Evolutionary conservation across 1,140 invertebrate species (phyloP).

Genomic region (Orius insidiosus): DNA sequence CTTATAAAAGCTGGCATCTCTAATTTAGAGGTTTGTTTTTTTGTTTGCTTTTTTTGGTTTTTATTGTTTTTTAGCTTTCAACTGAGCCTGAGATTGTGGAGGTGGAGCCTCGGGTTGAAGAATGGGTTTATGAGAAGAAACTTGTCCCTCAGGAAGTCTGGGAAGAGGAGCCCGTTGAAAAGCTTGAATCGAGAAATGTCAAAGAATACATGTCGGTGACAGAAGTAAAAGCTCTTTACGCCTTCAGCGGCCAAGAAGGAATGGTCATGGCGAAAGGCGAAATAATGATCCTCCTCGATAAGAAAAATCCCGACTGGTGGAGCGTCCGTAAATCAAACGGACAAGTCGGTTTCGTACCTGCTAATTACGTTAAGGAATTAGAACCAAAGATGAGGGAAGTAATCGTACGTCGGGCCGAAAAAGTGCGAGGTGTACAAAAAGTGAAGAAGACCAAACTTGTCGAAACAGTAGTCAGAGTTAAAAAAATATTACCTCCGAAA

Average conservation of each 20-base stretch:
- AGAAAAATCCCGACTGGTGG: conserved; percentile 98
- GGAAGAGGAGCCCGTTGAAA: conserved; percentile 77
- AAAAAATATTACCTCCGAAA: conserved; percentile 27
- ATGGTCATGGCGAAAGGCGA: conserved; percentile 85
- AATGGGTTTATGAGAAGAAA: conserved; percentile 56
- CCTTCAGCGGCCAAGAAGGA: conserved; percentile 75
- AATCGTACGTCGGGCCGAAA: conserved; percentile 64
- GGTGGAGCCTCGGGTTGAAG: conserved; percentile 41
- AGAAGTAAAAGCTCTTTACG: conserved; percentile 76
- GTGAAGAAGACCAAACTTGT: conserved; percentile 82
- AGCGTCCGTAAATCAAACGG: conserved; percentile 81
- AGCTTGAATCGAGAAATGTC: conserved; percentile 64
- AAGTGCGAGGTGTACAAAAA: conserved; percentile 60
- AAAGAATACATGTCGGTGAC: conserved; percentile 73
- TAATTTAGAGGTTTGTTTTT: conserved; percentile 37
- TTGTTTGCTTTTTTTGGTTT: not conserved
- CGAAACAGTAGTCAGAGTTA: conserved; percentile 62
- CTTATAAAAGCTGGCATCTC: conserved; percentile 63
- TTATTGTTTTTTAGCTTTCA: conserved; percentile 30
- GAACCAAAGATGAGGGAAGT: conserved; percentile 73
- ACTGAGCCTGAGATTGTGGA: conserved; percentile 42
- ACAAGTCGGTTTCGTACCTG: conserved; percentile 89
- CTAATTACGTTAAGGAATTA: conserved; percentile 89
- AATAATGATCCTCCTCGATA: conserved; percentile 81
- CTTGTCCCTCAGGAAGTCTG: conserved; percentile 76